Evolutionary conservation across 2,888 invertebrate species (phyloP), one percentile per base, ranked within the genome.

Genomic region (Morpho helenor): DNA sequence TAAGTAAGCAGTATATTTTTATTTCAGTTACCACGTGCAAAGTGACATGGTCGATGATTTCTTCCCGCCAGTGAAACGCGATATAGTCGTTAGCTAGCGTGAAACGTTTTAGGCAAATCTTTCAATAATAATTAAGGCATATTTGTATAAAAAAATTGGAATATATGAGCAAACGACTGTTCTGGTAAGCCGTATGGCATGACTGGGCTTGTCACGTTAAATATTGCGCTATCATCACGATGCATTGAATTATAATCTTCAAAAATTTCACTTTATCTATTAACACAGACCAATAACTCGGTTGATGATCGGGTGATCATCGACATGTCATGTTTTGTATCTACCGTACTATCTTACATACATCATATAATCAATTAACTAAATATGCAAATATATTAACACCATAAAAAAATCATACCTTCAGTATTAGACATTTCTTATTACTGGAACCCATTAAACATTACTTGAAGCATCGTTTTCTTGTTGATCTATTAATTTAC

Each of bases 11-110:
- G 22, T 44, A 45, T 79, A 87, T 92, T 93, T 91, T 92, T 93
- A 93, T 95, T 95, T 89, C 95, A 97, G 97, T 93, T 97, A 97
- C 94, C 92, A 95, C 92, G 96, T 96, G 93, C 97, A 97, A 92
- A 96, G 96, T 92, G 93, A 95, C 93, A 95, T 95, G 92, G 96
- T 97, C 92, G 96, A 97, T 94, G 96, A 96, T 91, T 94, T 96
- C 89, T 97, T 97, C 92, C 97, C 97, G 72, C 77, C 80, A 75
- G 66, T 77, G 77, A 84, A 81, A 77, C 70, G 79, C 75, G 81
- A 85, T 84, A 93, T 93, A 77, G 84, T 93, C 76, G 75, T 82
- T 82, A 82, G 73, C 77, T 82, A 82, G 69, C 74, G 73, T 70
- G 76, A 75, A 70, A 68, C 71, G 73, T 77, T 68, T 72, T 68